Evolutionary conservation across 1,140 invertebrate genomes (phyloP), one percentile per base, ranked within the genome.

Genomic region (Diabrotica undecimpunctata): DNA sequence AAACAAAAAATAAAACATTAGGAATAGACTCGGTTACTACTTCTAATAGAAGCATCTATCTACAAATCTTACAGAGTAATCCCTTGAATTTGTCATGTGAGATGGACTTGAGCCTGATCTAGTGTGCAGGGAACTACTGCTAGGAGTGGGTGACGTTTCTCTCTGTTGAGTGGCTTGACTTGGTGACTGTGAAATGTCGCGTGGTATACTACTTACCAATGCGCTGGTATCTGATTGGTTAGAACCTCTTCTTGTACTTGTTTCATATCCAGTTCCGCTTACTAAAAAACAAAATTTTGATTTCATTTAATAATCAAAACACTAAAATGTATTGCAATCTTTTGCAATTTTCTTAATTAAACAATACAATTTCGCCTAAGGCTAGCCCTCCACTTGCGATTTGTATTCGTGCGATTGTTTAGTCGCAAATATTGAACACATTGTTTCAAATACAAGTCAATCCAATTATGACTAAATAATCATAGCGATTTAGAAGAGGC

Each of bases 161-260:
- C 82, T 80, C 0, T 84, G 82, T 70, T 83, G 82, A 39, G 81
- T 82, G 52, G 81, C 81, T 61, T 80, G 78, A 69, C 80, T 82
- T 12, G 81, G 82, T 5, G 84, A 86, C 56, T 74, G 71, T 35
- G 67, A 64, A 12, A 71, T 55, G 51, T 73, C 73, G 52, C 67
- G 66, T 9, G 73, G 72, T 36, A 74, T 37, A 51, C 71, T 74
- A 66, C 72, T 72, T 6, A 88, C 83, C 68, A 88, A 78, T 62
- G 85, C 87, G 78, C 85, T 87, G 37, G 87, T 88, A 70, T 89
- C 87, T 67, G 85, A 87, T 69, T 86, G 85, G 11, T 85, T 85
- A 8, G 85, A 86, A 58, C 83, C 83, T 36, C 84, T 76, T 64
- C 83, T 66, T 79, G 77, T 69, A 81, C 80, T 11, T 72, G 79